Evolutionary conservation across 2,113 vertebrate species (phyloP).

Genomic region (Atherinomorus stipes): DNA sequence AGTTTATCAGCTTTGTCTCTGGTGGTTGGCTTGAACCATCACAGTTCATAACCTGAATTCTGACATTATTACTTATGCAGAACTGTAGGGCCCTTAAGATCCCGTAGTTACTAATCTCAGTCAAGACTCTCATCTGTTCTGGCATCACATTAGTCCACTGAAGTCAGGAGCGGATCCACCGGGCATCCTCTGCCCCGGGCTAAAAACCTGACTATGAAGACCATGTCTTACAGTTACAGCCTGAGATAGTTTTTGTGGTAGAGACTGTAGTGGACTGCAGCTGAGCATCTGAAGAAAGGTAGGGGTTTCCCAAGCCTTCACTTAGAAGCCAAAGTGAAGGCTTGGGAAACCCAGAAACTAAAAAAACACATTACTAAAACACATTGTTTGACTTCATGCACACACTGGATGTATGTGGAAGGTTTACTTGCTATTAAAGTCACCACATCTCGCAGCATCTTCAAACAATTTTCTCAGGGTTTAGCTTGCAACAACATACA

Average conservation of each 20-base stretch:
- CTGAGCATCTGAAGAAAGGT: not conserved
- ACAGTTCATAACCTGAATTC: not conserved
- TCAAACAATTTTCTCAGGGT: not conserved
- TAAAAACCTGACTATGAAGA: slow-evolving; percentile 9
- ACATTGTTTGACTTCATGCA: not conserved
- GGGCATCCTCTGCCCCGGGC: not conserved
- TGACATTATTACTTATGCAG: not conserved
- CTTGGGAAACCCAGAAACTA: too few relatives aligned
- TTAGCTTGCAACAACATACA: not conserved
- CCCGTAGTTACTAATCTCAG: not conserved
- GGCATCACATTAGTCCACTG: slow-evolving; percentile 3
- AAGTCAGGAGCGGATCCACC: slow-evolving; percentile 11
- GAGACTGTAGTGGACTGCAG: too few relatives aligned
- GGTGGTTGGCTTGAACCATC: not conserved
- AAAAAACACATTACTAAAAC: too few relatives aligned
- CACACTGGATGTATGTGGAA: not conserved
- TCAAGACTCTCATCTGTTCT: not conserved
- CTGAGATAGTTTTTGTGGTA: not conserved
- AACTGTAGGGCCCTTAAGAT: not conserved
- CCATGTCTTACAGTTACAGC: not conserved
- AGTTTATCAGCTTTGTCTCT: not conserved
- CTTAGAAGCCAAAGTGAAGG: not conserved
- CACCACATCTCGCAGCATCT: not conserved
- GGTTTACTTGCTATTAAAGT: not conserved
- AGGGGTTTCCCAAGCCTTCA: not conserved